Evolutionary conservation across 2,113 vertebrate genomes (phyloP), one percentile per base, ranked within the genome.

Genomic region (human): DNA sequence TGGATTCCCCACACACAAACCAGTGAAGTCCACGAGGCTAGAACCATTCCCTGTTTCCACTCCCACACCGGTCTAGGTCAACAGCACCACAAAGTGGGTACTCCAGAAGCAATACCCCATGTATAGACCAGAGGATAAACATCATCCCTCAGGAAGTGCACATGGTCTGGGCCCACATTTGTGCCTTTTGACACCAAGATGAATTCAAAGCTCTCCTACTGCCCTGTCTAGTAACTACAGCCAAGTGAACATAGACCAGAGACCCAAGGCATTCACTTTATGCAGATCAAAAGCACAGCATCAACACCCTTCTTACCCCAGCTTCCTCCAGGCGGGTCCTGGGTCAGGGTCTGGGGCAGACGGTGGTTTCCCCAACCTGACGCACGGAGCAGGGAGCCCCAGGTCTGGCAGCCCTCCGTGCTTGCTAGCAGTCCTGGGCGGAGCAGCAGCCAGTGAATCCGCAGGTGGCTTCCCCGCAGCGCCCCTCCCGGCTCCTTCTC

Each of bases 231-330:
- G 57, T 48, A 50, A 82, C n/a, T 0, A 16, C 64, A n/a, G 10
- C n/a, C 25, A 45, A 2, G 11, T 14, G 43, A 89, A 59, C 87
- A 40, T 0, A 64, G 43, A 79, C n/a, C 52, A 79, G 48, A 80
- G 35, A 79, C 57, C 3, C 23, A 40, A 73, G 35, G 6, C 38
- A 3, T 7, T 1, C 48, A 72, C 61, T 66, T 76, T 27, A 0
- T 0, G 25, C 30, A 83, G 32, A 94, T 40, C n/a, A 6, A 25
- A 22, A 35, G 55, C 59, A 7, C 22, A 50, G 14, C 40, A 4
- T 2, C 25, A 57, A 75, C 38, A 59, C 10, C 32, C 50, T 45
- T 70, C 98, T 96, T 93, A 97, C 97, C 97, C 80, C 16, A 30
- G 81, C 70, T 45, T 30, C 14, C 9, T 52, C 68, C 2, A 3